A percentile compares a stretch with the other conserved stretches of the same genome.
These are phyloP conservation scores for Trypoxylon attenuatum DNA, from an alignment of 2,888 invertebrate genomes.

Conservation along the genomic window DNA sequence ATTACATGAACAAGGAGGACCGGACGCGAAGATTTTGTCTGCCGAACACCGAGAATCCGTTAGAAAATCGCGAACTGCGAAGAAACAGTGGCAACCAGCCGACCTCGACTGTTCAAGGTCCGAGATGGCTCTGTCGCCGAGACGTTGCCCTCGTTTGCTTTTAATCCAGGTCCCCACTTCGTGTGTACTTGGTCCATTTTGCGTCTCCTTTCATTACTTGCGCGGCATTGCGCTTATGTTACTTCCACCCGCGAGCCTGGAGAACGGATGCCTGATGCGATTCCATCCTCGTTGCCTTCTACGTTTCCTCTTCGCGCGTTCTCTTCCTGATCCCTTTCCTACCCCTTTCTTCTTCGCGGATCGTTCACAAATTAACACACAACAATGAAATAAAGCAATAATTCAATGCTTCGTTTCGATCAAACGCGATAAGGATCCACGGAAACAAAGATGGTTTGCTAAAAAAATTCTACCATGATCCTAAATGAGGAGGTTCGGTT, in stretches of 20 bases:
- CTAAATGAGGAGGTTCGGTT: no score
- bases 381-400: no score
- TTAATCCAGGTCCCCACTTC: slow-evolving; percentile 74
- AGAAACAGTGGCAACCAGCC: slow-evolving; percentile 45
- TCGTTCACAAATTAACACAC: no score
- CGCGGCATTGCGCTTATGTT: slow-evolving; percentile 19
- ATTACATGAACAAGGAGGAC: slow-evolving; percentile 47
- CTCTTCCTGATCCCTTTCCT: slow-evolving; percentile 11
- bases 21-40: no score
- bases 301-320: slow-evolving; percentile 12
- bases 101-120: slow-evolving; percentile 71
- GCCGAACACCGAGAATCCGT: slow-evolving; percentile 18
- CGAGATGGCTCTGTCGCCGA: slow-evolving; percentile 73
- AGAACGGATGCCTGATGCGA: slow-evolving; percentile 31
- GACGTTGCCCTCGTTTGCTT: slow-evolving; percentile 74
- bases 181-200: slow-evolving; percentile 71
- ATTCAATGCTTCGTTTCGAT: no score
- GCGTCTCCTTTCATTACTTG: slow-evolving; percentile 60
- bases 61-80: slow-evolving; percentile 10
- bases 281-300: not conserved
- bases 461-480: no score
- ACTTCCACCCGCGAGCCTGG: slow-evolving; percentile 37
- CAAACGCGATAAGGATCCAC: no score
- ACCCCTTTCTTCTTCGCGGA: not conserved
- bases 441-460: no score